phyloP scores from a whole-genome alignment of 2,113 vertebrate species.

The Onychostruthus taczanowskii region DNA sequence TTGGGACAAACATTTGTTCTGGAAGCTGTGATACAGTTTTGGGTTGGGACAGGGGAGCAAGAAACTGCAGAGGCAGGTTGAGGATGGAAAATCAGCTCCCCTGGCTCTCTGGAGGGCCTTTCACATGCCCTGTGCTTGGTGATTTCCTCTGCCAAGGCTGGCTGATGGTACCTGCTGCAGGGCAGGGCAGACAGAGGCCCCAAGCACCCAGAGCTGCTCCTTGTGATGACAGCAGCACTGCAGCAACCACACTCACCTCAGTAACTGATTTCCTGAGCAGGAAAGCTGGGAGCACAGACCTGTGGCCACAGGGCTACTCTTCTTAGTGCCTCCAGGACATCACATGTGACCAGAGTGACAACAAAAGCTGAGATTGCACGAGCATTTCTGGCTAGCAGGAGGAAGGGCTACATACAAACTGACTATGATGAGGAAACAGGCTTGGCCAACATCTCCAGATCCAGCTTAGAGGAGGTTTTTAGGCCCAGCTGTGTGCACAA shows the following conservation, averaged over 20 bases:
- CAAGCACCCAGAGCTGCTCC: background rate
- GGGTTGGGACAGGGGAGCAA: background rate
- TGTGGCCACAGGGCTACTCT: background rate
- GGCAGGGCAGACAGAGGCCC: background rate
- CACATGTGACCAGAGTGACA: background rate
- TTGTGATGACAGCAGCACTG: background rate
- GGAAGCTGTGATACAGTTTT: background rate
- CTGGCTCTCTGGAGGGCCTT: background rate
- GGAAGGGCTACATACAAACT: background rate
- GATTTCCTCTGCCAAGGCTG: background rate
- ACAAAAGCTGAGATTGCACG: background rate
- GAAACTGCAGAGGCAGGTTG: background rate
- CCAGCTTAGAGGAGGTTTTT: background rate
- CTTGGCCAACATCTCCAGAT: background rate
- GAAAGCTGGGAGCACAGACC: background rate
- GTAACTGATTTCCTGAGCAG: background rate
- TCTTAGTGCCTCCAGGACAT: background rate
- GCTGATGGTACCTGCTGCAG: background rate
- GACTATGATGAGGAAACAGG: background rate
- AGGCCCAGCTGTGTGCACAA: background rate
- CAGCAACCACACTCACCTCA: background rate
- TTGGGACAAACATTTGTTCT: background rate
- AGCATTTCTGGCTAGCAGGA: background rate
- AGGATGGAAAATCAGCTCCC: background rate
- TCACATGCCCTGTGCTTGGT: background rate